Evolutionary conservation across 2,888 invertebrate genomes (phyloP), one percentile per base, ranked within the genome.

Genomic region (Andricus quercusramuli): DNA sequence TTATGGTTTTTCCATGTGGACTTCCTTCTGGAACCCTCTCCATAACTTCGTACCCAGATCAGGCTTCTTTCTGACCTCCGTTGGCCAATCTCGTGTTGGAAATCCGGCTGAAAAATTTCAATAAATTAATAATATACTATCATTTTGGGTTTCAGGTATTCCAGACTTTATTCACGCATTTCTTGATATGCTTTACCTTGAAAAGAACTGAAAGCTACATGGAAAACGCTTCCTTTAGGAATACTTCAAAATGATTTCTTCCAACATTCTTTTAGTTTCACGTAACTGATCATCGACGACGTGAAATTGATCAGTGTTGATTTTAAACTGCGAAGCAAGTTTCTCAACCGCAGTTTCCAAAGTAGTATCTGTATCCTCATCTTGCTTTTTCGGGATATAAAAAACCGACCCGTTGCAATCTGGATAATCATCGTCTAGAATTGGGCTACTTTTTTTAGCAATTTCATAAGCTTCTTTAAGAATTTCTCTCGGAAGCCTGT

Each of bases 1-100:
- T 96, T 97, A 93, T 97, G 96, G 91, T 96, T 98, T 93, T 97
- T 97, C 99, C 99, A 99, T 83, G 98, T 98, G 90, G 95, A 97
- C 92, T 97, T 98, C 91, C 95, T 96, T 89, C 99, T 96, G 29
- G 99, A 98, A 87, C 97, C 97, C 88, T 95, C 96, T 93, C 98
- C n/a, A n/a, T n/a, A n/a, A n/a, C n/a, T n/a, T n/a, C n/a, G n/a
- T n/a, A n/a, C n/a, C n/a, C n/a, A n/a, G 98, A 11, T 98, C 99
- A 78, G 96, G 96, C 95, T 98, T 98, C 95, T 98, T 97, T 86
- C 99, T 95, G 93, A 99, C 99, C 80, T 95, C 95, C 29, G 93
- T 93, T 79, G 98, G 88, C 82, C 77, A 81, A 80, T 92, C 11
- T 41, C 41, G 9, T 11, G 41, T 41, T 41, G 2, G 8, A 41